A percentile compares a stretch with the other conserved stretches of the same genome.
Evolutionary conservation across 2,797 vertebrate species (phyloP).

Genomic region (Taeniopygia guttata): DNA sequence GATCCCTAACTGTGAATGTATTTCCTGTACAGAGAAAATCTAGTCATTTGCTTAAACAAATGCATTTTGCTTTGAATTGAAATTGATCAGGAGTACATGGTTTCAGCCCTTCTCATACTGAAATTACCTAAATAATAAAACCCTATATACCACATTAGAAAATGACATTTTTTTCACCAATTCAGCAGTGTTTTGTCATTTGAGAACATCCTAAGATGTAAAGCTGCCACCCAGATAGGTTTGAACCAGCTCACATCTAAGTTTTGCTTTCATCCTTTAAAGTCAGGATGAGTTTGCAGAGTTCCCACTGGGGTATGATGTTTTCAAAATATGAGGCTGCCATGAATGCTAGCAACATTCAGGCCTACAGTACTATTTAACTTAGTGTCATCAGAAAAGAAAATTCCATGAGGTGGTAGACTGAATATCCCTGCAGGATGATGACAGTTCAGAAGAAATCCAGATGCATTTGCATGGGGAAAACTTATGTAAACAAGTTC

Average conservation of each 20-base stretch:
- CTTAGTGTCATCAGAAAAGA: neutral
- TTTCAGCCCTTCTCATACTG: neutral
- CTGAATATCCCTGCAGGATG: neutral
- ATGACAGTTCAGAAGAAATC: slow-evolving; percentile 77
- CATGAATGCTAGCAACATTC: neutral
- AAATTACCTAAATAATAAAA: neutral
- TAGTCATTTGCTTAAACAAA: neutral
- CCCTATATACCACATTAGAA: neutral
- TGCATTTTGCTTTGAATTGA: neutral
- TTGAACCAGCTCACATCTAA: neutral
- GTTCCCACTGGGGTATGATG: neutral
- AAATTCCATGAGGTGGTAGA: neutral
- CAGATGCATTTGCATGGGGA: slow-evolving; percentile 75
- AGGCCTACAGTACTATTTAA: neutral
- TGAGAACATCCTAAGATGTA: neutral
- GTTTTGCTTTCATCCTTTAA: neutral
- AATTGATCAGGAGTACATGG: neutral
- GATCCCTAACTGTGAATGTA: neutral
- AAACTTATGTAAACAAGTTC: slow-evolving; percentile 77
- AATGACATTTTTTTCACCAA: neutral
- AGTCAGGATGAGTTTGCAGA: neutral
- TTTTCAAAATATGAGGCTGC: neutral
- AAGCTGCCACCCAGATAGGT: neutral
- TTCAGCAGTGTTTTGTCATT: neutral
- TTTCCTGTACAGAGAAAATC: neutral